A percentile compares a stretch with the other conserved stretches of the same genome.
Evolutionary conservation across 2,888 invertebrate genomes (phyloP).

Genomic region (Netelia inedita): DNA sequence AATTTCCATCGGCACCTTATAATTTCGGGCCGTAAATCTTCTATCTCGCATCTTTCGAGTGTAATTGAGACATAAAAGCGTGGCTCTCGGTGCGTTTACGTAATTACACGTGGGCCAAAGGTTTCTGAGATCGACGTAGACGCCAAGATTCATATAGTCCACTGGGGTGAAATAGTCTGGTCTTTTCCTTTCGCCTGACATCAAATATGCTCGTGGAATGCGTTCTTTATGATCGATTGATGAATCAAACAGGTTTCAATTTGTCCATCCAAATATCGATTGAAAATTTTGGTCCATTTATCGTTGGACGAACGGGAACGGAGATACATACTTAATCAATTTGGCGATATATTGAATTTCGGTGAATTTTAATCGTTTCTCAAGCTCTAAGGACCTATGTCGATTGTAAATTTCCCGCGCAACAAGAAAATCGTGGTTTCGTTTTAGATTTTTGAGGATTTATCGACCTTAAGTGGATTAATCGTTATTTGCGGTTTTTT

Average conservation of each 20-base stretch:
- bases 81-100: conserved; percentile 72
- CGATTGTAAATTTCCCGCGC: no score
- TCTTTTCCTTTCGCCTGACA: neutral
- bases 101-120: conserved; percentile 69
- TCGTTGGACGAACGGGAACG: no score
- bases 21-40: conserved; percentile 75
- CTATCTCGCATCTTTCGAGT: conserved; percentile 72
- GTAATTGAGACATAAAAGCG: conserved; percentile 77
- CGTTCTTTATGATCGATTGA: neutral
- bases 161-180: conserved; percentile 5
- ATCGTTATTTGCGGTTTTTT: no score
- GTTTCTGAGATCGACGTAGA: conserved; percentile 28
- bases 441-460: no score
- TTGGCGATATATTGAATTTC: no score
- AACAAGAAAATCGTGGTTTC: no score
- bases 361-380: no score
- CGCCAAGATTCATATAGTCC: conserved; percentile 12
- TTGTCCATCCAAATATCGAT: neutral
- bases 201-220: neutral
- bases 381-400: no score
- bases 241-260: neutral
- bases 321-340: no score
- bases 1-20: conserved; percentile 76
- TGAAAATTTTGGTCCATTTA: neutral
- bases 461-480: no score